A percentile compares a stretch with the other conserved stretches of the same genome.
These are phyloP conservation scores for Mechanitis messenoides DNA, from an alignment of 2,888 invertebrate genomes.

Conservation along the genomic window DNA sequence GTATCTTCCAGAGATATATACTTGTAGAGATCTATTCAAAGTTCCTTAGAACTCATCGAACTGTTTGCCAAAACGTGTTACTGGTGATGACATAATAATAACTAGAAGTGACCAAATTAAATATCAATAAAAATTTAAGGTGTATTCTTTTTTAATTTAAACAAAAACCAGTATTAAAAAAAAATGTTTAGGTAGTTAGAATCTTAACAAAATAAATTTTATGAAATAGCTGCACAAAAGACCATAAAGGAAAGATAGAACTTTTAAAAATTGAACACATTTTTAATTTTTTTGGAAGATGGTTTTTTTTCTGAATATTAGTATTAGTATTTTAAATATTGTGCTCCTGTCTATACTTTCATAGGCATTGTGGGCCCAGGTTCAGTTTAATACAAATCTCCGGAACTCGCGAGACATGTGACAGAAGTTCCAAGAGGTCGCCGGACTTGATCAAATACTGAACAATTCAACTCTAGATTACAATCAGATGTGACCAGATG, in stretches of 20 bases:
- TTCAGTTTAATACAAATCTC: slow-evolving; percentile 51
- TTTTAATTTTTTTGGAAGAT: no score
- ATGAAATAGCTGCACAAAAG: no score
- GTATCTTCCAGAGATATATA: slow-evolving; percentile 19
- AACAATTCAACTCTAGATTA: slow-evolving; percentile 13
- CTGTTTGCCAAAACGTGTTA: slow-evolving; percentile 36
- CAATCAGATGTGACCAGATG: slow-evolving; percentile 9
- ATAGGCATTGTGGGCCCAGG: slow-evolving; percentile 9
- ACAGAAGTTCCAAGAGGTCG: slow-evolving; percentile 45
- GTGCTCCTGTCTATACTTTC: slow-evolving; percentile 9
- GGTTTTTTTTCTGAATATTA: no score
- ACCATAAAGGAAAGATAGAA: no score
- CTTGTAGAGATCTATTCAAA: slow-evolving; percentile 25
- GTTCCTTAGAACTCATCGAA: slow-evolving; percentile 43
- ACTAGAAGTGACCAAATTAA: slow-evolving; percentile 7
- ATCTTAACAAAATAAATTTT: no score
- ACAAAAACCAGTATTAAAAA: no score
- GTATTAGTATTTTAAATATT: neutral
- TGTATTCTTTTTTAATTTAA: no score
- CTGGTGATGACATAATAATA: neutral
- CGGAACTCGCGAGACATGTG: slow-evolving; percentile 58
- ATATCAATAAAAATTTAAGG: neutral
- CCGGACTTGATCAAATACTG: slow-evolving; percentile 9
- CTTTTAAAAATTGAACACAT: no score
- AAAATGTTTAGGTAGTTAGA: no score